Evolutionary conservation across 2,888 invertebrate genomes (phyloP), one percentile per base, ranked within the genome.

Genomic region (Megaustenia siamemsis): DNA sequence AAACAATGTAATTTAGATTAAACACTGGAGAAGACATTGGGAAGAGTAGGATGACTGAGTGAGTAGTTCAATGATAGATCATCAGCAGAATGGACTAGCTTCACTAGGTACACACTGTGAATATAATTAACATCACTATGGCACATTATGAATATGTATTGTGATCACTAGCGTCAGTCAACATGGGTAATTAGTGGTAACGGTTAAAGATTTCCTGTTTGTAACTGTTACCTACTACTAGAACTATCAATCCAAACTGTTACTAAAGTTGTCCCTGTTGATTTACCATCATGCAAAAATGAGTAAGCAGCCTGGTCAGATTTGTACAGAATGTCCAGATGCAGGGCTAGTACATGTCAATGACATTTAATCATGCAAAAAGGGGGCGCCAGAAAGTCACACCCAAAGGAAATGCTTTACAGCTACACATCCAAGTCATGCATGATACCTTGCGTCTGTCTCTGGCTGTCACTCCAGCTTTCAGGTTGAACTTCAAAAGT

Each of bases 371-470:
- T 69, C 82, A 82, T 82, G 82, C 82, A 82, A 82, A 71, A 38
- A 49, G 24, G 35, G 28, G 68, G 28, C 1, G 40, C 2, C 78
- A 60, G 80, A 18, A 45, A 69, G 71, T 66, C 53, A 75, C 63
- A 77, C 10, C 85, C 66, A 73, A 69, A 40, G 45, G 28, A 21
- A 78, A 76, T n/a, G n/a, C n/a, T n/a, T n/a, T n/a, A n/a, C n/a
- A n/a, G 80, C 40, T 86, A 83, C 78, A 78, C 49, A 73, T 53
- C 43, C 56, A 71, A 28, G 73, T 10, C 82, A 82, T 82, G 82
- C 82, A 82, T 56, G 81, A 35, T 88, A 88, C 88, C 87, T 87
- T 88, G 85, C 88, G 85, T 45, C 87, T 85, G 71, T 88, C 88
- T 66, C 87, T 66, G 18, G 88, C 87, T 28, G 86, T 86, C 49